phyloP scores from a whole-genome alignment of 2,797 vertebrate genomes.

The Chromobotia macracanthus region DNA sequence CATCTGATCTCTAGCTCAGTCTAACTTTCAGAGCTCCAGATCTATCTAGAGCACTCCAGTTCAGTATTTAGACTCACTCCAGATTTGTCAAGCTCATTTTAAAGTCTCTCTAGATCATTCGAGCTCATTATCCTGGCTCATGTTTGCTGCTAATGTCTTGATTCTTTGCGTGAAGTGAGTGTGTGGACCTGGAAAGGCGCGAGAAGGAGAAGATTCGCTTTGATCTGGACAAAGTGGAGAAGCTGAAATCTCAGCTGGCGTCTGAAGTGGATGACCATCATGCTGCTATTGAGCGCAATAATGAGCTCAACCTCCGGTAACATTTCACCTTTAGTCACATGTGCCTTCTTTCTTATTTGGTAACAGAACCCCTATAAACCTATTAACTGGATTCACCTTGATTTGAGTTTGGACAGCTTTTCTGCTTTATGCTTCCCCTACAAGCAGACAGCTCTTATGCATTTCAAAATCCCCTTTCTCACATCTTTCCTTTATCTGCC shows the following conservation, averaged over 20 bases:
- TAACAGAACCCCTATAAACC: too few species aligned
- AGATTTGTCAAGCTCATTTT: background rate
- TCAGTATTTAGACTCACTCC: background rate
- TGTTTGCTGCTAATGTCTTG: background rate
- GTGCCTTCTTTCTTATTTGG: background rate
- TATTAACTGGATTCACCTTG: too few species aligned
- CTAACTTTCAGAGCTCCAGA: background rate
- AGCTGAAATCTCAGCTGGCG: constrained; percentile 88
- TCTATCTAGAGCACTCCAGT: too few species aligned
- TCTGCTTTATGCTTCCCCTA: too few species aligned
- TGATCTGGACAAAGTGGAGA: constrained; percentile 91
- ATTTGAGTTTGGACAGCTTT: too few species aligned
- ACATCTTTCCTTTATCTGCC: too few species aligned
- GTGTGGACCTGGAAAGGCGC: constrained; percentile 83
- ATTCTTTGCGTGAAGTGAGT: constrained; percentile 74
- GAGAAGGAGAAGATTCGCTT: constrained; percentile 90
- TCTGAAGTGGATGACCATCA: constrained; percentile 94
- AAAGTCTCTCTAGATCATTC: background rate
- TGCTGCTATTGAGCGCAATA: constrained; percentile 86
- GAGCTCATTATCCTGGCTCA: background rate
- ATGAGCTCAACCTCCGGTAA: constrained; percentile 85
- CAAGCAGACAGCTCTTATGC: too few species aligned
- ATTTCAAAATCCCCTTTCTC: too few species aligned
- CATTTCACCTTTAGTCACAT: background rate
- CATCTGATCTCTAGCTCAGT: constrained; percentile 2